phyloP scores from a whole-genome alignment of 2,113 vertebrate genomes.

The Pollimyrus isidori region DNA sequence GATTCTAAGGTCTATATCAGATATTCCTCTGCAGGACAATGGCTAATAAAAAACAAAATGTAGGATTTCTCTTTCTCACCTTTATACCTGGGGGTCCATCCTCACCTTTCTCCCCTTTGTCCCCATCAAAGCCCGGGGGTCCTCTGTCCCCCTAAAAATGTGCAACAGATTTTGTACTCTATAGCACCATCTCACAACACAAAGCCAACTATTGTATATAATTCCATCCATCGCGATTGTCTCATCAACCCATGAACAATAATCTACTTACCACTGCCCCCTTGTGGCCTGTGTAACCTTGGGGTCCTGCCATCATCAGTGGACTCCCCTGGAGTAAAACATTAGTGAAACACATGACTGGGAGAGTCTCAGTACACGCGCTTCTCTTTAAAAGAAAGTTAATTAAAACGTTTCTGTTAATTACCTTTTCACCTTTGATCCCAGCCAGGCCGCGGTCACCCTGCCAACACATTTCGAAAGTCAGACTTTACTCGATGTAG shows the following conservation, averaged over 20 bases:
- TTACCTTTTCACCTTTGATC: constrained; percentile 74
- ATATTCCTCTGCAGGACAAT: neutral
- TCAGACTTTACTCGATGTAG: neutral
- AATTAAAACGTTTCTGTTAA: constrained; percentile 4
- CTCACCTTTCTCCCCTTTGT: constrained; percentile 91
- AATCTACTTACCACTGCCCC: constrained; percentile 62
- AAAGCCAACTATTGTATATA: neutral
- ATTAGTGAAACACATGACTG: neutral
- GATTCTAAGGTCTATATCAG: neutral
- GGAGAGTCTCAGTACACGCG: neutral
- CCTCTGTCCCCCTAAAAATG: constrained; percentile 67
- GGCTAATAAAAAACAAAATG: neutral
- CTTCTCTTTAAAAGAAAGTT: neutral
- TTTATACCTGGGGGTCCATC: constrained; percentile 76
- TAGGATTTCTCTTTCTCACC: constrained; percentile 46
- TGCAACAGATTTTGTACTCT: neutral
- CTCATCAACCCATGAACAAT: neutral
- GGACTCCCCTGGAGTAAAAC: constrained; percentile 62
- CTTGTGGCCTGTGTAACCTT: constrained; percentile 77
- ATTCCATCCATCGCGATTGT: neutral
- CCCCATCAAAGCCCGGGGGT: constrained; percentile 76
- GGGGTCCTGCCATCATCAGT: constrained; percentile 62
- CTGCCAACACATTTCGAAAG: constrained; percentile 48
- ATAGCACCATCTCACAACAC: neutral
- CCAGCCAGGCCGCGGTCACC: constrained; percentile 68